These are phyloP conservation scores for Automeris io DNA, from an alignment of 2,888 invertebrate species.

Conservation along the genomic window DNA sequence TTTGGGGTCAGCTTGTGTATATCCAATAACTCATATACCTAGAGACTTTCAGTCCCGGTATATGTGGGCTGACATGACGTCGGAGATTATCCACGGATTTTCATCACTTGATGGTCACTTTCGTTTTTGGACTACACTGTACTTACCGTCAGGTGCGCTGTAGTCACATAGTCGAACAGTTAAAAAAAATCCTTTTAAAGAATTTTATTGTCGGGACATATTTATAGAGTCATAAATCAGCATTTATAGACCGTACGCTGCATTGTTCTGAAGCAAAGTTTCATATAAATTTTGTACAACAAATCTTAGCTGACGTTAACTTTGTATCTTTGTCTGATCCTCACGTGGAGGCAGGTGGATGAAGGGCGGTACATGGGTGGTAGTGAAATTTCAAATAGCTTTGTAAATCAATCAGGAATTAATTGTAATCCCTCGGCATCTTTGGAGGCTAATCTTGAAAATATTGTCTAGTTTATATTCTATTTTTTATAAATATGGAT, in stretches of 20 bases:
- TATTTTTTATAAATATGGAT: not conserved
- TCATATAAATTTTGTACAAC: constrained; percentile 69
- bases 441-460: constrained; percentile 35
- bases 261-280: constrained; percentile 51
- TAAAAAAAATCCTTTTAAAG: too few relatives aligned
- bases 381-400: constrained; percentile 55
- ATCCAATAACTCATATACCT: too few relatives aligned
- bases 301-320: constrained; percentile 66
- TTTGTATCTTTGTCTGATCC: constrained; percentile 69
- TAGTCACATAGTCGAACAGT: too few relatives aligned
- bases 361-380: constrained; percentile 22
- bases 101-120: too few relatives aligned
- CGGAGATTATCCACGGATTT: too few relatives aligned
- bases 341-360: constrained; percentile 44
- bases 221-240: constrained; percentile 17
- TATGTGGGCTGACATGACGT: too few relatives aligned
- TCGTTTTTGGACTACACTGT: too few relatives aligned
- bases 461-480: not conserved
- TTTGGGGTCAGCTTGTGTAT: too few relatives aligned
- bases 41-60: too few relatives aligned
- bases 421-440: constrained; percentile 52
- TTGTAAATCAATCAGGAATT: constrained; percentile 70
- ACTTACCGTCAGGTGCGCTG: too few relatives aligned
- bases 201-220: too few relatives aligned
- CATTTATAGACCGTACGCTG: constrained; percentile 26